Base-by-base conservation (phyloP, 2,888 invertebrate genomes). In the Chrysina gloriosa region DNA sequence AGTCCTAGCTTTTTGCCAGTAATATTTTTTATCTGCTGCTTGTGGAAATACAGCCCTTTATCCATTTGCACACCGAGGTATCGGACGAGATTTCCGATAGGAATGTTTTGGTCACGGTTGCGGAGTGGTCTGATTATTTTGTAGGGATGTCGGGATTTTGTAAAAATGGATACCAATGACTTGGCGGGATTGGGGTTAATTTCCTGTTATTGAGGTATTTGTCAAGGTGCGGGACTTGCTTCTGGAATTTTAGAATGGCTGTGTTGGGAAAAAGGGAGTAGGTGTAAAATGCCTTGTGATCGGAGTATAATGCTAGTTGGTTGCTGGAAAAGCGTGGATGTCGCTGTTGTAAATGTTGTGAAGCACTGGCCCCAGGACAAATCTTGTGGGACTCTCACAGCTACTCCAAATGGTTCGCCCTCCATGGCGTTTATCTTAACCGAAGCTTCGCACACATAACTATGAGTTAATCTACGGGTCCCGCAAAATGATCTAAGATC, bases 311-410 rank as follows among this genome's bases (percentile, higher is more conserved):
- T 14, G 47, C 47, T 72, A 54, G n/a, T n/a, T n/a, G n/a, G n/a
- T n/a, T n/a, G n/a, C n/a, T n/a, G n/a, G n/a, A n/a, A n/a, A n/a
- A n/a, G n/a, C n/a, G n/a, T n/a, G n/a, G n/a, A n/a, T n/a, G n/a
- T n/a, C n/a, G n/a, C n/a, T n/a, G n/a, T n/a, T n/a, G n/a, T 72
- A 77, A 3, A 74, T 7, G 21, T 50, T 69, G 56, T 71, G 77
- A 1, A 77, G 47, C 0, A 65, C 50, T 5, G 77, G 76, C 7
- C 70, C 68, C 34, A 78, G 70, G 21, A 76, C 31, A 3, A 70
- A 67, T 14, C 75, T 69, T 78, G 76, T 0, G 79, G 77, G 0
- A 79, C 78, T 54, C 79, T 78, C 1, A 77, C 77, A 7, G 42
- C 27, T 23, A 75, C 71, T 6, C 48, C 21, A 19, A 68, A 50